A percentile compares a stretch with the other conserved stretches of the same genome.
Conservation (phyloP, 2,888 invertebrate species). For the Mimas tiliae region DNA sequence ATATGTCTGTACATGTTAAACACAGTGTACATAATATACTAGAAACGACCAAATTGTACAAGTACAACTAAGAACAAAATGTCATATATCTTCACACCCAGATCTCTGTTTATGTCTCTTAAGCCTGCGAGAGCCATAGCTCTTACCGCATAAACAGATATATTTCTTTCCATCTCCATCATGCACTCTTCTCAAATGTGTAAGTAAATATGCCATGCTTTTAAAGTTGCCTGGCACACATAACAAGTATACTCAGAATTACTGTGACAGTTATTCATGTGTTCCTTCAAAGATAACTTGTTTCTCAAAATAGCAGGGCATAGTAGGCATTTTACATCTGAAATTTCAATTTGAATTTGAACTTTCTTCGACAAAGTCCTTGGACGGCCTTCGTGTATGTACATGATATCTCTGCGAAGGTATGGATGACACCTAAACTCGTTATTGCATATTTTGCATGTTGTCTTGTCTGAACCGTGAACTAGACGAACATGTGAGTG, state of each 20-base stretch:
- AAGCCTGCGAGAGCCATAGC: constrained; percentile 51
- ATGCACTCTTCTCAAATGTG: constrained; percentile 50
- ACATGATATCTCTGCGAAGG: not conserved
- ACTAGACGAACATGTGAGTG: constrained; percentile 3
- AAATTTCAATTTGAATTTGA: not conserved
- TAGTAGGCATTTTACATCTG: not conserved
- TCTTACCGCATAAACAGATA: constrained; percentile 50
- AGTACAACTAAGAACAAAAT: not conserved
- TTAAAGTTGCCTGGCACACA: constrained; percentile 45
- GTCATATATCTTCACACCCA: constrained; percentile 31
- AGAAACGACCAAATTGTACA: not conserved
- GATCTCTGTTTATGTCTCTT: constrained; percentile 47
- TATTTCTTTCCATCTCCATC: constrained; percentile 47
- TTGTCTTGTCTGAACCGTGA: not conserved
- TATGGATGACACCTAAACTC: constrained; percentile 2
- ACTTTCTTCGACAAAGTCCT: too few species aligned
- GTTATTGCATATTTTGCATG: constrained; percentile 6
- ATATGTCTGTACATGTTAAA: too few species aligned
- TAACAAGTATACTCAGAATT: constrained; percentile 37
- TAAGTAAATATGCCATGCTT: constrained; percentile 41
- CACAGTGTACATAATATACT: too few species aligned
- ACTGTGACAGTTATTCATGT: constrained; percentile 48
- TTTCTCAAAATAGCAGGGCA: constrained; percentile 34
- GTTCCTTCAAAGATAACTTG: constrained; percentile 38
- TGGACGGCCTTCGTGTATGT: not conserved